Evolutionary conservation across 2,113 vertebrate genomes (phyloP).

Genomic region (cattle (Bos taurus)): DNA sequence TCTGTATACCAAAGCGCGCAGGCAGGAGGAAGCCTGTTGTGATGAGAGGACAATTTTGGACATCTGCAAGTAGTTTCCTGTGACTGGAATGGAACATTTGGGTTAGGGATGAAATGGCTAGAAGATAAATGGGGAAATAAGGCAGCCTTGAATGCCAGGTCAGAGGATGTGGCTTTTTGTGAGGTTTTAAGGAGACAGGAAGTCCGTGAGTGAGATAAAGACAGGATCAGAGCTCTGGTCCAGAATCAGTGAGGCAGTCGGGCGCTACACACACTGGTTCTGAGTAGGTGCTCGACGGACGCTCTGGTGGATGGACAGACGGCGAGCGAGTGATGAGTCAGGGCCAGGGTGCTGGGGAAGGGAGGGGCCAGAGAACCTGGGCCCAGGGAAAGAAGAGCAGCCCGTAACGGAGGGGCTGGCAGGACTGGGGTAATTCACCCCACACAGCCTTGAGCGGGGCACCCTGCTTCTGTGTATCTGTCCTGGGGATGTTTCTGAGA

Average conservation of each 20-base stretch:
- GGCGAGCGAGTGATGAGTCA: neutral
- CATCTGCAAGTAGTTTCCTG: neutral
- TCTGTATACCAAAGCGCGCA: neutral
- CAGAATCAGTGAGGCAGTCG: neutral
- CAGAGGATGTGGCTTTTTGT: neutral
- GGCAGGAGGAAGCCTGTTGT: neutral
- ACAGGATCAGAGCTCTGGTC: neutral
- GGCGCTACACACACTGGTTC: neutral
- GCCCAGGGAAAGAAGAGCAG: neutral
- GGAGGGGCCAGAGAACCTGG: neutral
- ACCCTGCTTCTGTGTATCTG: neutral
- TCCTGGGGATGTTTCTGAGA: neutral
- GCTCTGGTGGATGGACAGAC: neutral
- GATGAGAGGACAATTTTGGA: neutral
- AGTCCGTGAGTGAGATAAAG: neutral
- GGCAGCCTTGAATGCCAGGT: neutral
- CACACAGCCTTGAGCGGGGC: neutral
- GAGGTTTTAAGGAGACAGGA: neutral
- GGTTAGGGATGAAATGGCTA: neutral
- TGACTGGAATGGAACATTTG: neutral
- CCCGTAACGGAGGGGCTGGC: neutral
- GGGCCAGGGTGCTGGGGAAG: neutral
- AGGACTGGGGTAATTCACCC: neutral
- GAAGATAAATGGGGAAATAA: neutral
- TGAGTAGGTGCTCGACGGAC: neutral